Conservation (phyloP, 2,888 invertebrate genomes). For the Spatulosminthurus flaviceps region DNA sequence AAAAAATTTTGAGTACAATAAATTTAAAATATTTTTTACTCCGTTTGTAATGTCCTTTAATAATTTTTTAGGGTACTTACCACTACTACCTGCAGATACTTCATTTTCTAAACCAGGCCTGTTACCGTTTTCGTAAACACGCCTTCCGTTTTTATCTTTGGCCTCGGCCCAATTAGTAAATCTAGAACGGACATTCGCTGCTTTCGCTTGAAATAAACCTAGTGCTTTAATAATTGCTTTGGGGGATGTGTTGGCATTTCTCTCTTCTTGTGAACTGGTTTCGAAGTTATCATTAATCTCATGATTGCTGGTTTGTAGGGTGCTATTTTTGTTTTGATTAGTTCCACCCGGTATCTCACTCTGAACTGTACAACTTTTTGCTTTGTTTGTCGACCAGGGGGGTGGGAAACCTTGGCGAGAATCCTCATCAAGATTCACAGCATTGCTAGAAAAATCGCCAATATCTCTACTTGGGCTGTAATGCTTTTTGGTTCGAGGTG, state of each 20-base stretch:
- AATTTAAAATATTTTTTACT: neutral
- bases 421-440: neutral
- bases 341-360: neutral
- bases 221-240: slow-evolving; percentile 60
- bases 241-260: slow-evolving; percentile 52
- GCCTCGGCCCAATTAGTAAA: slow-evolving; percentile 59
- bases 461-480: neutral
- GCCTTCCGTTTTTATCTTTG: slow-evolving; percentile 47
- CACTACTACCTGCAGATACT: neutral
- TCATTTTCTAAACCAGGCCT: neutral
- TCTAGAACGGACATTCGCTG: slow-evolving; percentile 60
- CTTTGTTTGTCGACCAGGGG: neutral
- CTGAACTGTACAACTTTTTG: slow-evolving; percentile 12
- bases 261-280: neutral
- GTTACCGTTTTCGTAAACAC: slow-evolving; percentile 22
- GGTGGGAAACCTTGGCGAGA: neutral
- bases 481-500: neutral
- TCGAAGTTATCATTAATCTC: neutral
- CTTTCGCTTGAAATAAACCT: slow-evolving; percentile 62
- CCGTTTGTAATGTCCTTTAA: too few relatives aligned
- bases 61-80: too few relatives aligned
- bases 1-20: neutral
- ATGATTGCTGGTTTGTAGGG: neutral
- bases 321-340: neutral
- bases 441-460: neutral